Evolutionary conservation across 2,888 invertebrate species (phyloP).

Genomic region (Lithophane leautieri): DNA sequence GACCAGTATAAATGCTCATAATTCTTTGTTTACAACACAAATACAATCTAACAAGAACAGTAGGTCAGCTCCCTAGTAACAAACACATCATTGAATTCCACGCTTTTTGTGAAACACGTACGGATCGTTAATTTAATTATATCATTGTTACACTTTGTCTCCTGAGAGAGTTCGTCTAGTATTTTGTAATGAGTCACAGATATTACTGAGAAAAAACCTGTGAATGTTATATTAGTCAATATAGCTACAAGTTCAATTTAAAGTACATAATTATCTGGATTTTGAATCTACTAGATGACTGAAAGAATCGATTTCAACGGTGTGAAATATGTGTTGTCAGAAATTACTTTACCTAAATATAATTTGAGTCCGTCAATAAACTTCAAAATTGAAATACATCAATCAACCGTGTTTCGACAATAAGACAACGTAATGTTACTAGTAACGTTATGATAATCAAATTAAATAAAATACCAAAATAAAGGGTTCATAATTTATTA

Average conservation of each 20-base stretch:
- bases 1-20: slow-evolving; percentile 14
- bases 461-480: slow-evolving; percentile 39
- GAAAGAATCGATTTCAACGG: neutral
- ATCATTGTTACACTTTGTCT: slow-evolving; percentile 63
- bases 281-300: slow-evolving; percentile 1
- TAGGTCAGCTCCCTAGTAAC: slow-evolving; percentile 56
- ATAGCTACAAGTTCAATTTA: slow-evolving; percentile 8
- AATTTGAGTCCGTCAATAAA: slow-evolving; percentile 10
- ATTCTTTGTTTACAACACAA: slow-evolving; percentile 43
- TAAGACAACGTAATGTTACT: neutral
- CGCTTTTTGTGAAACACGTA: slow-evolving; percentile 56
- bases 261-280: neutral
- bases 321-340: slow-evolving; percentile 22
- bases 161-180: slow-evolving; percentile 45
- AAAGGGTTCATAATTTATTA: slow-evolving; percentile 54
- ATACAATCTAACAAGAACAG: slow-evolving; percentile 40
- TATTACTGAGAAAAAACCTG: slow-evolving; percentile 3
- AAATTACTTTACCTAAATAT: slow-evolving; percentile 2
- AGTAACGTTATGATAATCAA: neutral
- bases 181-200: slow-evolving; percentile 50
- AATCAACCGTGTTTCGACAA: slow-evolving; percentile 22
- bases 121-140: slow-evolving; percentile 63
- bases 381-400: slow-evolving; percentile 15
- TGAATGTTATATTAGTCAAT: neutral
- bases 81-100: slow-evolving; percentile 46